phyloP scores from a whole-genome alignment of 2,113 vertebrate species.

The Platichthys flesus region DNA sequence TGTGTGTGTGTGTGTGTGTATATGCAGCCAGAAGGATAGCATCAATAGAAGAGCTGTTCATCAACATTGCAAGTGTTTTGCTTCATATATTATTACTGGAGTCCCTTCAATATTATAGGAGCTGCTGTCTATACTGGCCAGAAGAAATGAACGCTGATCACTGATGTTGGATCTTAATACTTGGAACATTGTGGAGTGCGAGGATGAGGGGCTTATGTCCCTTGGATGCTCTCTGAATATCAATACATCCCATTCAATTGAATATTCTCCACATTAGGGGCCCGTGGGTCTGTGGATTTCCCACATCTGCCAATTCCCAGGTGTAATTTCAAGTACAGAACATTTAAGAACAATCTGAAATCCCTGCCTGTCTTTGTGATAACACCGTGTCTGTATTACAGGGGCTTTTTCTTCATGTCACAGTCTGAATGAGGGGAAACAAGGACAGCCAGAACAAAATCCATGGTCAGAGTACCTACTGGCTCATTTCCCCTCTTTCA shows the following conservation, averaged over 20 bases:
- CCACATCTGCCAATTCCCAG: constrained; percentile 10
- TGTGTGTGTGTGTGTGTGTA: constrained; percentile 17
- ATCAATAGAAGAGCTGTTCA: constrained; percentile 74
- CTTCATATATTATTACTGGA: constrained; percentile 23
- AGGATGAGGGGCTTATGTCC: constrained; percentile 47
- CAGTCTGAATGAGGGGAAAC: constrained; percentile 13
- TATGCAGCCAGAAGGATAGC: constrained; percentile 6
- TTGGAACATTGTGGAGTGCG: constrained; percentile 9
- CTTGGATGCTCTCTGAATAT: constrained; percentile 42
- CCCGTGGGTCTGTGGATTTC: constrained; percentile 21
- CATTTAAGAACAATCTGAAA: constrained; percentile 11
- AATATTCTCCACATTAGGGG: constrained; percentile 16
- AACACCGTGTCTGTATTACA: constrained; percentile 4
- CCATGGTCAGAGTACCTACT: neutral
- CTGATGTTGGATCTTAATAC: constrained; percentile 43
- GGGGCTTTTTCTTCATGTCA: neutral
- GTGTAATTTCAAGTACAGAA: constrained; percentile 1
- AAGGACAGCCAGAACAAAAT: constrained; percentile 19
- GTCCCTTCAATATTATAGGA: neutral
- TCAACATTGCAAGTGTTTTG: constrained; percentile 61
- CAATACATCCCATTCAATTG: neutral
- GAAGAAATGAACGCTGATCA: constrained; percentile 43
- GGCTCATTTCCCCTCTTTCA: constrained; percentile 34
- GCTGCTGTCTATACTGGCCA: neutral
- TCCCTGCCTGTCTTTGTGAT: constrained; percentile 8